These are phyloP conservation scores for Numenius phaeopus DNA, from an alignment of 2,797 vertebrate species.

Conservation along the genomic window DNA sequence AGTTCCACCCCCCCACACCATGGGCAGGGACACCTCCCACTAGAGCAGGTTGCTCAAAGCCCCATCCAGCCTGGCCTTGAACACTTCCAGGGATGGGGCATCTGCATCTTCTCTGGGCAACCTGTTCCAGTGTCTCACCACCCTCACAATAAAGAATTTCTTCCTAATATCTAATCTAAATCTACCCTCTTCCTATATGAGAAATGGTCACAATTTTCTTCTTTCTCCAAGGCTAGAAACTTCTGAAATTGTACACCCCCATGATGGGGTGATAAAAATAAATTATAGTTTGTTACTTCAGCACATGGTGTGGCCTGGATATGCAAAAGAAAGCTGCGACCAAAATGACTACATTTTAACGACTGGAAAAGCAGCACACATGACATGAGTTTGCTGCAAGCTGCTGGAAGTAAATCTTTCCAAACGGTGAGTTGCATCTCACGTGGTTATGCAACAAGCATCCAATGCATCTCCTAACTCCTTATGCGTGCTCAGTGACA, in stretches of 20 bases:
- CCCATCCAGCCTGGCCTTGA: background rate
- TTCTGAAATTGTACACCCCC: background rate
- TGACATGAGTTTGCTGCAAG: background rate
- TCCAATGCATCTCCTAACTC: background rate
- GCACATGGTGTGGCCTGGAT: background rate
- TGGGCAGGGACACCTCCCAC: background rate
- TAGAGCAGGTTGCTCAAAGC: background rate
- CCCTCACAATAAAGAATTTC: background rate
- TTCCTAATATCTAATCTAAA: background rate
- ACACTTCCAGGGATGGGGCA: background rate
- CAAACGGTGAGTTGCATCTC: background rate
- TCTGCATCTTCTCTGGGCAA: background rate
- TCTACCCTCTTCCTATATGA: background rate
- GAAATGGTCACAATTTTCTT: background rate
- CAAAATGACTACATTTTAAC: background rate
- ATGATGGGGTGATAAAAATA: background rate
- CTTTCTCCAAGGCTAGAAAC: background rate
- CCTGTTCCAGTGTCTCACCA: background rate
- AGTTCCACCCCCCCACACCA: background rate
- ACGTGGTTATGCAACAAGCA: accelerated
- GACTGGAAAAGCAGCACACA: background rate
- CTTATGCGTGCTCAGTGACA: background rate
- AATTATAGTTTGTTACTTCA: background rate
- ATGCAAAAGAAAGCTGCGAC: background rate
- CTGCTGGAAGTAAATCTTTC: background rate